Percentiles rank a stretch among this genome's conserved stretches.
Conservation (phyloP, 2,888 invertebrate genomes). For the Acanthopleura granulata region DNA sequence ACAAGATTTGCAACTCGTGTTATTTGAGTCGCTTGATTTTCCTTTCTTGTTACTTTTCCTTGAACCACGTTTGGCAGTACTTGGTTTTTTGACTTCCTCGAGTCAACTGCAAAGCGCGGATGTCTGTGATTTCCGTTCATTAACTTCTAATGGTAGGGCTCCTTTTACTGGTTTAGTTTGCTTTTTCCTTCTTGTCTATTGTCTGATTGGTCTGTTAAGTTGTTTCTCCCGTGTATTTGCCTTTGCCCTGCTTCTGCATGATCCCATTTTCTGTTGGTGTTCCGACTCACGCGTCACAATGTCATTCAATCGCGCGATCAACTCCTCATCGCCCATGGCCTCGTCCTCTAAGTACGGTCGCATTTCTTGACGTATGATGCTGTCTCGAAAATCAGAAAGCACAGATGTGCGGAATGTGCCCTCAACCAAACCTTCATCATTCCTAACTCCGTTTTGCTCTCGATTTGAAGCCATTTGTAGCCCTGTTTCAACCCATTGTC, state of each 20-base stretch:
- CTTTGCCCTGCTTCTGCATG: not conserved
- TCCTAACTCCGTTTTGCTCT: not conserved
- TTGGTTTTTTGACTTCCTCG: not conserved
- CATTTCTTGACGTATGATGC: not conserved
- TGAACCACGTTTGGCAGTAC: too few relatives aligned
- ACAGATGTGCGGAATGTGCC: not conserved
- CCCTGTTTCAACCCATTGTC: constrained; percentile 12
- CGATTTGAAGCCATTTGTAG: not conserved
- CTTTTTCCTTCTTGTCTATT: too few relatives aligned
- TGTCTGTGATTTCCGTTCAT: not conserved
- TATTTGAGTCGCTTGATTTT: too few relatives aligned
- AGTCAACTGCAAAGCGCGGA: not conserved
- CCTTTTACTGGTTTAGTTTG: not conserved
- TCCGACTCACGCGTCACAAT: not conserved
- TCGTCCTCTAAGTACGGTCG: not conserved
- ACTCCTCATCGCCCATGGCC: not conserved
- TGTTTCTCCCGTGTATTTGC: not conserved
- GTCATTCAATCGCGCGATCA: not conserved
- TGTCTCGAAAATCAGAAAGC: not conserved
- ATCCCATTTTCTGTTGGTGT: not conserved
- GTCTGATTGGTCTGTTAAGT: not conserved
- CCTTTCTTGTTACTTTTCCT: too few relatives aligned
- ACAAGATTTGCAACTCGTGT: too few relatives aligned
- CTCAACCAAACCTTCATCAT: not conserved
- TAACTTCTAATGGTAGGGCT: not conserved